A percentile compares a stretch with the other conserved stretches of the same genome.
Conservation (phyloP, 2,797 vertebrate genomes). For the Coregonus ussuriensis region DNA sequence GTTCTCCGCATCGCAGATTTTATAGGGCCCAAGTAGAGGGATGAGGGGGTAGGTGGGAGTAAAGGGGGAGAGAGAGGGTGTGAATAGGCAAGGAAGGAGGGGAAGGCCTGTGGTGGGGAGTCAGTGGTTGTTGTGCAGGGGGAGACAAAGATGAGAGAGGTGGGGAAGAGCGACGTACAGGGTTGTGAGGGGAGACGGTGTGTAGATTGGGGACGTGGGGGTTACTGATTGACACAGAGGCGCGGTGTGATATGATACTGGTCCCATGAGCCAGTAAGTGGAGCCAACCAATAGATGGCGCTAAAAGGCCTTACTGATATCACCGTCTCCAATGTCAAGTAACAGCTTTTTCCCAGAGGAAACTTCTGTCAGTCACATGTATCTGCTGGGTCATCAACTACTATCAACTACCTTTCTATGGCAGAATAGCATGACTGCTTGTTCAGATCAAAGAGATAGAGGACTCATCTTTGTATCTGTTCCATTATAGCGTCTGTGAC, state of each 20-base stretch:
- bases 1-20: too few relatives aligned
- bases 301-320: constrained; percentile 40
- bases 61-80: not conserved
- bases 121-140: not conserved
- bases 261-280: not conserved
- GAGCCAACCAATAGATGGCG: constrained; percentile 58
- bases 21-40: not conserved
- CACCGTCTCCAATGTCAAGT: constrained; percentile 1
- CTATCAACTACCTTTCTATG: not conserved
- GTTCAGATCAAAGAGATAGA: not conserved
- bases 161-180: not conserved
- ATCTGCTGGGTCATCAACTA: not conserved
- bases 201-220: not conserved
- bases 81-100: not conserved
- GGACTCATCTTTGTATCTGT: too few relatives aligned
- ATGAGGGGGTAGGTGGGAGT: not conserved
- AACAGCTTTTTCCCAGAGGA: constrained; percentile 1
- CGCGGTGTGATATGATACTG: not conserved
- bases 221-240: not conserved
- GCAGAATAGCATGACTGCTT: not conserved
- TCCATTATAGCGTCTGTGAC: too few relatives aligned
- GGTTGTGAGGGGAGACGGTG: not conserved
- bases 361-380: not conserved
- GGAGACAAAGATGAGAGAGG: not conserved
- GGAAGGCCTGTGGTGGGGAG: not conserved